These are phyloP conservation scores for Typhlomys cinereus DNA, from an alignment of 2,113 vertebrate genomes.

Conservation along the genomic window DNA sequence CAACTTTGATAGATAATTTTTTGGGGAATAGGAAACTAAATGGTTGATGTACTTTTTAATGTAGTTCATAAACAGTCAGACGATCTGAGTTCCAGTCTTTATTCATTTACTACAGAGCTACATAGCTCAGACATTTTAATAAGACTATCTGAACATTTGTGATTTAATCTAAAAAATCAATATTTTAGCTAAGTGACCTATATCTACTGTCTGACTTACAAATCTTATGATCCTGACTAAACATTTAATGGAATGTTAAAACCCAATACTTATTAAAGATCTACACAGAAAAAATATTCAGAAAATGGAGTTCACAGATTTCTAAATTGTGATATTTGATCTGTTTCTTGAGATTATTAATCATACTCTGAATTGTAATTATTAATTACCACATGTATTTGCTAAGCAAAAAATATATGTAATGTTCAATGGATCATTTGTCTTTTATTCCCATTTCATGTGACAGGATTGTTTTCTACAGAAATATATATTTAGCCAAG, in stretches of 20 bases:
- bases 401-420: background rate
- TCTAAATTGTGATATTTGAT: background rate
- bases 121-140: background rate
- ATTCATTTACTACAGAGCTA: background rate
- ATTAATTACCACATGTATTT: background rate
- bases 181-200: background rate
- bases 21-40: too few relatives aligned
- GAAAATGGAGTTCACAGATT: background rate
- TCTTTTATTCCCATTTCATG: background rate
- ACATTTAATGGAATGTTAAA: conserved; percentile 3
- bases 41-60: too few relatives aligned
- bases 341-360: background rate
- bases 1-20: too few relatives aligned
- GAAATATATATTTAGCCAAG: background rate
- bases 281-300: background rate
- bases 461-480: conserved; percentile 29
- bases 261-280: background rate
- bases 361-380: background rate
- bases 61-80: background rate
- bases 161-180: background rate
- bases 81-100: background rate
- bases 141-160: background rate
- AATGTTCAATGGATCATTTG: background rate
- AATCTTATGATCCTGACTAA: background rate
- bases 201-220: conserved; percentile 19